phyloP scores from a whole-genome alignment of 2,888 invertebrate species.

The Caenorhabditis angaria region DNA sequence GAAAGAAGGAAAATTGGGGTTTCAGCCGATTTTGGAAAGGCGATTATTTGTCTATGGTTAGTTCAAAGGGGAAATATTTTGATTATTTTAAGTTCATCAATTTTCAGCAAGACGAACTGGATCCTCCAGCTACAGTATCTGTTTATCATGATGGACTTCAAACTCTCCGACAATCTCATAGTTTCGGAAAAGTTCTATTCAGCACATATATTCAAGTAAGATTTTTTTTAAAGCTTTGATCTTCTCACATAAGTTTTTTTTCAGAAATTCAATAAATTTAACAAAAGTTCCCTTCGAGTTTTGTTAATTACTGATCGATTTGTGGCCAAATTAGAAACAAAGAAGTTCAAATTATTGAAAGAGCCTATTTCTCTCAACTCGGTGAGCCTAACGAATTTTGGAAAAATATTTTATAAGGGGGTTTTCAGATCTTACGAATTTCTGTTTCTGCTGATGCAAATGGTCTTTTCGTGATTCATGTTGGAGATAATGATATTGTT shows the following conservation, averaged over 20 bases:
- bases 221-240: not conserved
- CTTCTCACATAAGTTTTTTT: not conserved
- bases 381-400: slow-evolving; percentile 34
- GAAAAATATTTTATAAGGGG: not conserved
- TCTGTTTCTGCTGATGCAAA: slow-evolving; percentile 73
- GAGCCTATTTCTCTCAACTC: slow-evolving; percentile 67
- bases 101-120: slow-evolving; percentile 44
- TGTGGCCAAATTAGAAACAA: slow-evolving; percentile 75
- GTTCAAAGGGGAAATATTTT: slow-evolving; percentile 18
- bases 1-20: slow-evolving; percentile 81
- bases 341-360: slow-evolving; percentile 74
- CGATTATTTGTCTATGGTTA: slow-evolving; percentile 81
- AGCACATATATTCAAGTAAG: slow-evolving; percentile 53
- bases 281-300: slow-evolving; percentile 74
- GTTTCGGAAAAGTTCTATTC: slow-evolving; percentile 59
- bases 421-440: slow-evolving; percentile 72
- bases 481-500: slow-evolving; percentile 74
- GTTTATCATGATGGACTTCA: slow-evolving; percentile 52
- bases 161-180: slow-evolving; percentile 48
- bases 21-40: slow-evolving; percentile 84
- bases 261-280: slow-evolving; percentile 74
- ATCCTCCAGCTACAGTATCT: slow-evolving; percentile 27
- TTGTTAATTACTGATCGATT: slow-evolving; percentile 74
- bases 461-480: slow-evolving; percentile 74
- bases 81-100: not conserved